These are phyloP conservation scores for Anthoscopus minutus DNA, from an alignment of 2,113 vertebrate species.

Conservation along the genomic window DNA sequence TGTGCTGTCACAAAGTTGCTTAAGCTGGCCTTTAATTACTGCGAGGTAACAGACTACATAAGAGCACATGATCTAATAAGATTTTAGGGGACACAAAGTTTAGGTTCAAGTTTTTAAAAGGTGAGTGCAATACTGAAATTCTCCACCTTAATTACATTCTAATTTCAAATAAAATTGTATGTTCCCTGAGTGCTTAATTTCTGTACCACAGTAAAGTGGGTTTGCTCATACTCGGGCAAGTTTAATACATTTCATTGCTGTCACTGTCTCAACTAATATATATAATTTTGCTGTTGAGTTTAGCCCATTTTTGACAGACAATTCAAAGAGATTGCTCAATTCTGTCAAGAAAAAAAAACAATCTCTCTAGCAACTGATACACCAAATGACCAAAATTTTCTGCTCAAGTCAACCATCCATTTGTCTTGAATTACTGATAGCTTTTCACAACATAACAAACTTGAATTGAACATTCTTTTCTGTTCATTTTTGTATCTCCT, in stretches of 20 bases:
- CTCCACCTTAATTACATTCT: not conserved
- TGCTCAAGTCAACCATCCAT: not conserved
- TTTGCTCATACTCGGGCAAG: not conserved
- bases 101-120: not conserved
- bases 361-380: not conserved
- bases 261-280: not conserved
- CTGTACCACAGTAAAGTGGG: not conserved
- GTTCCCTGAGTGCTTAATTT: not conserved
- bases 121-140: not conserved
- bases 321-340: not conserved
- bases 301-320: not conserved
- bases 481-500: not conserved
- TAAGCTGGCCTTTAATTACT: not conserved
- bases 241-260: not conserved
- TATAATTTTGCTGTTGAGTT: not conserved
- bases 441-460: not conserved
- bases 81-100: not conserved
- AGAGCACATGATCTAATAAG: not conserved
- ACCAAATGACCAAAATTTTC: not conserved
- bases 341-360: not conserved
- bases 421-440: not conserved
- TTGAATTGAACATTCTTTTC: not conserved
- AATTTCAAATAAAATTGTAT: not conserved
- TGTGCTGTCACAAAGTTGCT: not conserved
- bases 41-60: fast-evolving